A percentile compares a stretch with the other conserved stretches of the same genome.
Evolutionary conservation across 2,797 vertebrate genomes (phyloP).

Genomic region (Rhynchonycteris naso): DNA sequence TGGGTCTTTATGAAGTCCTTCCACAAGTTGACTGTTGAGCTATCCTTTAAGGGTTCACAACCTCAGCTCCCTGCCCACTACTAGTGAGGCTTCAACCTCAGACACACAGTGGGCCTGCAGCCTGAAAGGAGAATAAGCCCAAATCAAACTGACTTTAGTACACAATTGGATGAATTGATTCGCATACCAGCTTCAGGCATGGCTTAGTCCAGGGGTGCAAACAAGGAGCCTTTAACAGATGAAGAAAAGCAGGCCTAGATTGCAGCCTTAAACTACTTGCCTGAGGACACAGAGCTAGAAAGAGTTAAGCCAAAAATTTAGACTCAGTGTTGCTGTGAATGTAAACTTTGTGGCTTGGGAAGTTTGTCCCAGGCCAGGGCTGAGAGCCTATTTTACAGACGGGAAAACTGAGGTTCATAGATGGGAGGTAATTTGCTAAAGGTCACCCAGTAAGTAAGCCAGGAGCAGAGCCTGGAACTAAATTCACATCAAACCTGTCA

Average conservation of each 20-base stretch:
- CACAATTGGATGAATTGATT: background rate
- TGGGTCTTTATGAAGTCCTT: background rate
- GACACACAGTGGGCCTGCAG: background rate
- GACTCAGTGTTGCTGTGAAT: background rate
- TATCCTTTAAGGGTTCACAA: background rate
- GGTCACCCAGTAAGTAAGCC: background rate
- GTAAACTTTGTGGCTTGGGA: background rate
- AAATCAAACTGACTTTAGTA: background rate
- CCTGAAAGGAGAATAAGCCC: background rate
- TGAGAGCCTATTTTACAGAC: background rate
- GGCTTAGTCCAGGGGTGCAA: background rate
- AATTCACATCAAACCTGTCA: accelerated
- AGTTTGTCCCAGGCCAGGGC: background rate
- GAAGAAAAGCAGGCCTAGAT: background rate
- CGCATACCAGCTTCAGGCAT: background rate
- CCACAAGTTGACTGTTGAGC: background rate
- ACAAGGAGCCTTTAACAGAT: background rate
- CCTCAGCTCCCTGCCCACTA: background rate
- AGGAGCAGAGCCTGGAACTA: background rate
- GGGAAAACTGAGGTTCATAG: background rate
- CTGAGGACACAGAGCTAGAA: background rate
- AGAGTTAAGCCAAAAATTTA: background rate
- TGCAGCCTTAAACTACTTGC: no score
- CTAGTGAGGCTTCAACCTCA: background rate
- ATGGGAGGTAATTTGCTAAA: background rate